phyloP scores from a whole-genome alignment of 2,888 invertebrate species.

The Ecliptopera silaceata region DNA sequence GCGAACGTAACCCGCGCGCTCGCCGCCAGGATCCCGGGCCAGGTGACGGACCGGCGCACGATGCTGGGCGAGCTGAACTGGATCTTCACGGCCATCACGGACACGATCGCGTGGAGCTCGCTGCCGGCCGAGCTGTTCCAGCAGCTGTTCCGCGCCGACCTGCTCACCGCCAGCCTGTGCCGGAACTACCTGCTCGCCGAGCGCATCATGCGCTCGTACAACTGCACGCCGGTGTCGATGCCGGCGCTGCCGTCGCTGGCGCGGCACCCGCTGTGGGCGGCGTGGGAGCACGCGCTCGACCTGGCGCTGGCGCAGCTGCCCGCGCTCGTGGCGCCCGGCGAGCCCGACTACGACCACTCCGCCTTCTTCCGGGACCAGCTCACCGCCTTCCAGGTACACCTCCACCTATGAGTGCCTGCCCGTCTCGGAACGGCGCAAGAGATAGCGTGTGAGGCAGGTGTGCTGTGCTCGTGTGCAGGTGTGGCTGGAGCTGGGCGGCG shows the following conservation, averaged over 20 bases:
- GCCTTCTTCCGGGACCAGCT: constrained; percentile 22
- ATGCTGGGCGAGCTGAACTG: constrained; percentile 99
- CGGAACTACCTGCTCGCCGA: constrained; percentile 98
- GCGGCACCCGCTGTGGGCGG: constrained; percentile 96
- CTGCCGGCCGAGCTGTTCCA: constrained; percentile 97
- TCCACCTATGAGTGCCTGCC: no score
- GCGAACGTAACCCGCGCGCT: no score
- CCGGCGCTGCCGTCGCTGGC: constrained; percentile 96
- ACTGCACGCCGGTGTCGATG: constrained; percentile 97
- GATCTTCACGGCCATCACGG: constrained; percentile 99
- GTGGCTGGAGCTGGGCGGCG: constrained; percentile 89
- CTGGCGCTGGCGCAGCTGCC: constrained; percentile 96
- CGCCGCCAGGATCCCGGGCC: constrained; percentile 95
- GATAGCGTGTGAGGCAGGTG: no score
- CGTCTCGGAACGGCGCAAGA: no score
- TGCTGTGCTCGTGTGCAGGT: constrained; percentile 10
- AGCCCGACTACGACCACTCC: constrained; percentile 82
- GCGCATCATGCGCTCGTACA: constrained; percentile 96
- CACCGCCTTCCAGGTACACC: constrained; percentile 26
- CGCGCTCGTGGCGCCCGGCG: constrained; percentile 83
- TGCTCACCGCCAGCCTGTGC: constrained; percentile 98
- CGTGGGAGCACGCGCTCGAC: constrained; percentile 99
- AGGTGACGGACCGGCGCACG: constrained; percentile 95
- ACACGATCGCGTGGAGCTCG: constrained; percentile 99
- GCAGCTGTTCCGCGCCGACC: constrained; percentile 97